A percentile compares a stretch with the other conserved stretches of the same genome.
These are phyloP conservation scores for Acipenser ruthenus DNA, from an alignment of 2,797 vertebrate species.

Conservation along the genomic window DNA sequence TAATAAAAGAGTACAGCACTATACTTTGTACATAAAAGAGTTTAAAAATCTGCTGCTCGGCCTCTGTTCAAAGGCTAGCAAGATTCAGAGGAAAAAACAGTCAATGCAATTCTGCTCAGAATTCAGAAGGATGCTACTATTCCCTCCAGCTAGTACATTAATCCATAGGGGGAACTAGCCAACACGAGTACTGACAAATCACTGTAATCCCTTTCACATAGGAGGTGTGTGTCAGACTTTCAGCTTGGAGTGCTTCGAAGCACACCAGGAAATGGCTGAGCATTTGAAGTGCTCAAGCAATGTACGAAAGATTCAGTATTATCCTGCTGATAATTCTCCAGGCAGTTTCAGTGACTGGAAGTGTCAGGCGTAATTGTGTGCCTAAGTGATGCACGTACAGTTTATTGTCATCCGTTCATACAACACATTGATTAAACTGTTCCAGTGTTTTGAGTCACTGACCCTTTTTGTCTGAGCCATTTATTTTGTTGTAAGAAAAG, in stretches of 20 bases:
- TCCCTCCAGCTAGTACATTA: conserved; percentile 21
- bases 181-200: conserved; percentile 34
- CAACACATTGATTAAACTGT: conserved; percentile 7
- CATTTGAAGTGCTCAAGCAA: conserved; percentile 6
- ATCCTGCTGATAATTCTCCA: conserved; percentile 6
- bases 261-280: not conserved
- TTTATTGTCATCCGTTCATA: conserved; percentile 14
- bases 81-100: conserved; percentile 20
- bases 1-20: too few relatives aligned
- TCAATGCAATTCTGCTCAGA: not conserved
- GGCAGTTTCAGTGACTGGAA: conserved; percentile 19
- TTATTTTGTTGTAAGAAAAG: conserved; percentile 31
- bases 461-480: conserved; percentile 23
- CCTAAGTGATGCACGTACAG: conserved; percentile 11
- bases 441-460: not conserved
- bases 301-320: conserved; percentile 9
- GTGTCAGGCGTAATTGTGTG: conserved; percentile 8
- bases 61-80: conserved; percentile 34
- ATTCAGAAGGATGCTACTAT: not conserved
- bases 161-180: conserved; percentile 32
- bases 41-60: conserved; percentile 27
- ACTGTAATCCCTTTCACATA: conserved; percentile 37
- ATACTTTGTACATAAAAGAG: not conserved
- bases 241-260: conserved; percentile 10
- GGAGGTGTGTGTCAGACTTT: conserved; percentile 25